A percentile compares a stretch with the other conserved stretches of the same genome.
Evolutionary conservation across 2,797 vertebrate species (phyloP).

Genomic region (Myioborus miniatus): DNA sequence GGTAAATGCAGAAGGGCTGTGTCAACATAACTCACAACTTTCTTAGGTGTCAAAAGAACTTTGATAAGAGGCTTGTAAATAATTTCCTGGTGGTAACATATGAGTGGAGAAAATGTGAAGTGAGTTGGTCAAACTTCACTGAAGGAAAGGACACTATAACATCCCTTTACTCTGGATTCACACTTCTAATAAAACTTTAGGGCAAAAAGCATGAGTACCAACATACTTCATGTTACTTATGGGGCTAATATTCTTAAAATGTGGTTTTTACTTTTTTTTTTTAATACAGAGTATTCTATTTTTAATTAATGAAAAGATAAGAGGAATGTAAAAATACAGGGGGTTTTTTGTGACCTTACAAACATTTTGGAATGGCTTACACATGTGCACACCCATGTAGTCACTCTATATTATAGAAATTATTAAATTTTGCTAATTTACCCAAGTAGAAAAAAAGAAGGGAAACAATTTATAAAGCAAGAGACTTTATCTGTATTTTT

Average conservation of each 20-base stretch:
- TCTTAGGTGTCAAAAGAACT: not conserved
- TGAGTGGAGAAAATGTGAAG: not conserved
- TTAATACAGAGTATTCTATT: fast-evolving
- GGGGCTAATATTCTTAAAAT: not conserved
- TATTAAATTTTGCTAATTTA: not conserved
- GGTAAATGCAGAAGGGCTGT: not conserved
- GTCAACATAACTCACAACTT: not conserved
- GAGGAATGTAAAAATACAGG: not conserved
- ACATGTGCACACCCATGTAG: not conserved
- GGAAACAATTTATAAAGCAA: not conserved
- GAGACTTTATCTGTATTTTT: not conserved
- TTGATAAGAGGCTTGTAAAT: not conserved
- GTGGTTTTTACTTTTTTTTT: not conserved
- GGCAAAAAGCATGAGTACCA: not conserved
- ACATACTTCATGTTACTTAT: not conserved
- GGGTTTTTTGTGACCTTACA: fast-evolving
- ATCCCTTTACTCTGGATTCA: not conserved
- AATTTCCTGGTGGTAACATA: not conserved
- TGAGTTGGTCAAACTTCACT: not conserved
- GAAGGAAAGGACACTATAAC: not conserved
- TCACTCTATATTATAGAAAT: not conserved
- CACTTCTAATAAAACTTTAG: not conserved
- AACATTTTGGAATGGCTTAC: not conserved
- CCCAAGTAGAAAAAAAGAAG: not conserved
- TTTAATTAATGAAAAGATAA: not conserved